phyloP scores from a whole-genome alignment of 2,113 vertebrate species.

The Podilymbus podiceps region DNA sequence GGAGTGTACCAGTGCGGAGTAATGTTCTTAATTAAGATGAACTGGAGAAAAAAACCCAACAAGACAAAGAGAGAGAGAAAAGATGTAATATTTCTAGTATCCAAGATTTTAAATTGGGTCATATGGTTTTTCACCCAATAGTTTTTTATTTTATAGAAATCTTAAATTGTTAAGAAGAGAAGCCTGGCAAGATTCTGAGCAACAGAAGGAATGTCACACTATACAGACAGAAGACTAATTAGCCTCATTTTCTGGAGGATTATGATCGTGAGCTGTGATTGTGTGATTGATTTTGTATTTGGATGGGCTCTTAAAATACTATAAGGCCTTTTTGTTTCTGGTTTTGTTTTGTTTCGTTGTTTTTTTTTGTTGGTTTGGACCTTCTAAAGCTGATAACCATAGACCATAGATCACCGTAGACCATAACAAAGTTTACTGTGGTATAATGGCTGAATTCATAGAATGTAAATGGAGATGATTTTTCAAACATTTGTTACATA shows the following conservation, averaged over 20 bases:
- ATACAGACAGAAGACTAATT: background rate
- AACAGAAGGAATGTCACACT: background rate
- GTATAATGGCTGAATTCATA: background rate
- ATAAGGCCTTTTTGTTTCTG: background rate
- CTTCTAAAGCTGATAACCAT: background rate
- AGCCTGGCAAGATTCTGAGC: background rate
- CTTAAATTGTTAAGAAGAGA: background rate
- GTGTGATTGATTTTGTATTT: background rate
- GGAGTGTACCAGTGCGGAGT: background rate
- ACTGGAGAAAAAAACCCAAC: background rate
- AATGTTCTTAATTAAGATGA: background rate
- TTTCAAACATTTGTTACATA: background rate
- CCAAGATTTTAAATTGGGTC: background rate
- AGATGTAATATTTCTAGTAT: background rate
- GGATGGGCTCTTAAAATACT: background rate
- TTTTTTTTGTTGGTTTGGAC: accelerated
- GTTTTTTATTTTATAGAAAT: background rate
- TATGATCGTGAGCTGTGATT: background rate
- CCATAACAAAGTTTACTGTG: background rate
- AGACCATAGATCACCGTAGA: background rate
- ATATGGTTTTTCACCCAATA: background rate
- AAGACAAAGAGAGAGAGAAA: background rate
- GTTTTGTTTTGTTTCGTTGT: no score
- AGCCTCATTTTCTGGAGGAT: background rate
- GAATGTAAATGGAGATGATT: background rate